Conservation (phyloP, 2,797 vertebrate species). For the Lagodon rhomboides region DNA sequence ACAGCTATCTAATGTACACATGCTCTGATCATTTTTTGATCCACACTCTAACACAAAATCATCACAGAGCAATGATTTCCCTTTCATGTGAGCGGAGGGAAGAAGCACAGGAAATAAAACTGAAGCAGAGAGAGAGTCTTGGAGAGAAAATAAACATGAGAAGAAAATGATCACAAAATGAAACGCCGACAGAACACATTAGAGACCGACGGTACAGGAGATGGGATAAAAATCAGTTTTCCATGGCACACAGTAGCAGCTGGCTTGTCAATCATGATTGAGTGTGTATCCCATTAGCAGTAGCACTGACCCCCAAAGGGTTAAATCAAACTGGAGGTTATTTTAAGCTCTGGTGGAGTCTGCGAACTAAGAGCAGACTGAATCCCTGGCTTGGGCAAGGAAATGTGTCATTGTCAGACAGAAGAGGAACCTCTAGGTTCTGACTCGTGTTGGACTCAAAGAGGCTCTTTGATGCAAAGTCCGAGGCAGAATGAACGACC, state of each 20-base stretch:
- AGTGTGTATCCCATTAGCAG: slow-evolving; percentile 70
- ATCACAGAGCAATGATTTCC: slow-evolving; percentile 19
- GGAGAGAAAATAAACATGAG: slow-evolving; percentile 12
- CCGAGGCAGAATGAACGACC: slow-evolving; percentile 1
- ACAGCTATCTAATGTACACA: slow-evolving; percentile 3
- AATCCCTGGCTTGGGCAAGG: slow-evolving; percentile 62
- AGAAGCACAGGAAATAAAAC: slow-evolving; percentile 15
- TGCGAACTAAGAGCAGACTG: slow-evolving; percentile 63
- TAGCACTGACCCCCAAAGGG: slow-evolving; percentile 69
- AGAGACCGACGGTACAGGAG: slow-evolving; percentile 8
- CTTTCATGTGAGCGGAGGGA: slow-evolving; percentile 13
- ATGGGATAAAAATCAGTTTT: slow-evolving; percentile 43
- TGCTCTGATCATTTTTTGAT: slow-evolving; percentile 17
- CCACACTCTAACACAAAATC: slow-evolving; percentile 1
- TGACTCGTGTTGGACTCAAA: slow-evolving; percentile 28
- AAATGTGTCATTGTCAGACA: slow-evolving; percentile 71
- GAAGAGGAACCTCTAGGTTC: slow-evolving; percentile 62
- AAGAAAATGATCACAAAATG: slow-evolving; percentile 9
- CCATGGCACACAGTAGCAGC: slow-evolving; percentile 51
- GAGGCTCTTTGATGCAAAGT: slow-evolving; percentile 18
- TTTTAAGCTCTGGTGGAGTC: slow-evolving; percentile 79
- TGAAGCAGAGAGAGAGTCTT: neutral
- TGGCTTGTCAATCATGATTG: slow-evolving; percentile 65
- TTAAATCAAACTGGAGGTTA: slow-evolving; percentile 82
- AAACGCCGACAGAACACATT: neutral